Evolutionary conservation across 2,888 invertebrate species (phyloP).

Genomic region (Leucophenga montana): DNA sequence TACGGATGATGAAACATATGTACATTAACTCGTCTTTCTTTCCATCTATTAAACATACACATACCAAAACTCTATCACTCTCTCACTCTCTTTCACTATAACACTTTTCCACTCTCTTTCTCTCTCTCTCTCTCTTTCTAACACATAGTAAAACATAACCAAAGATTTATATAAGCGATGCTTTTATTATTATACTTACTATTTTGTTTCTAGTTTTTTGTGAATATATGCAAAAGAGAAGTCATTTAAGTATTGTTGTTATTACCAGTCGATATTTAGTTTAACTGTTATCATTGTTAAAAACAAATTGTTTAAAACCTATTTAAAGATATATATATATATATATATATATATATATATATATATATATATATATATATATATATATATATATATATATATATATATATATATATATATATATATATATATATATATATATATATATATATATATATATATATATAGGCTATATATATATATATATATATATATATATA

Average conservation of each 20-base stretch:
- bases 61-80: too few relatives aligned
- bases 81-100: too few relatives aligned
- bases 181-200: too few relatives aligned
- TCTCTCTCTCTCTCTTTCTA: too few relatives aligned
- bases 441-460: neutral
- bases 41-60: too few relatives aligned
- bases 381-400: neutral
- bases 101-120: too few relatives aligned
- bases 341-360: neutral
- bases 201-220: too few relatives aligned
- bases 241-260: neutral
- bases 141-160: neutral
- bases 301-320: neutral
- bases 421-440: neutral
- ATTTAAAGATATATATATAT: neutral
- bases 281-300: constrained; percentile 19
- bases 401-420: neutral
- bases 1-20: too few relatives aligned
- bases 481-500: neutral
- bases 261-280: constrained; percentile 5
- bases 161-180: constrained; percentile 2
- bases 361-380: neutral
- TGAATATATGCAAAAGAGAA: too few relatives aligned
- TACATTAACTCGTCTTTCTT: too few relatives aligned
- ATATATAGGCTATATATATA: neutral